Evolutionary conservation across 2,113 vertebrate genomes (phyloP), one percentile per base, ranked within the genome.

Genomic region (Corvus cornix): DNA sequence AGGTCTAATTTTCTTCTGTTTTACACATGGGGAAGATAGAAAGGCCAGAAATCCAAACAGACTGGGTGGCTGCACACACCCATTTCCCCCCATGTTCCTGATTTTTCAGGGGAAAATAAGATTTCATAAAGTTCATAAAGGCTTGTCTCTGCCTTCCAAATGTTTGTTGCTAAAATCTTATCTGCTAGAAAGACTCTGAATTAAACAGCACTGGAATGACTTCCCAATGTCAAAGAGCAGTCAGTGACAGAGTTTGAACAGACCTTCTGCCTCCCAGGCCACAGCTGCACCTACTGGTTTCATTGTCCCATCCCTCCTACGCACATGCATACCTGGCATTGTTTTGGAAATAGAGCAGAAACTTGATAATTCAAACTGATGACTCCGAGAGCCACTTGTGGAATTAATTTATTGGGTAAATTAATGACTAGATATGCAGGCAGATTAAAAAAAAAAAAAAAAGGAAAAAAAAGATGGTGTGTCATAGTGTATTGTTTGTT

Each of bases 251-350:
- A 76, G 79, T 93, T 78, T 55, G 53, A 72, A 68, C 79, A 94
- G 93, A 63, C 64, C 66, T 73, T 84, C 83, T 93, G 88, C 88
- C 76, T 89, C 52, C 64, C 76, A 37, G 76, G 78, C 75, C 92
- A 90, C 96, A 96, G 93, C 95, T 96, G 93, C 92, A 97, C 93
- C 90, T 96, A 94, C 78, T 96, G 95, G 96, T 85, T 94, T 96
- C 58, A 58, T 87, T 90, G 87, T 88, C 86, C 87, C 88, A 93
- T 86, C 87, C 90, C 91, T 94, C 95, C 95, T 77, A 95, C 82
- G 22, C 95, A 90, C 64, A 88, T 17, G 69, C 92, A 80, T 96
- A 88, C 93, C 88, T 90, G 88, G 73, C 92, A 90, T 94, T 96
- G 90, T 96, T 96, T 95, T 95, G 92, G 88, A 96, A 95, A 96